Base-by-base conservation (phyloP, 2,888 invertebrate species). In the Papilio demoleus region DNA sequence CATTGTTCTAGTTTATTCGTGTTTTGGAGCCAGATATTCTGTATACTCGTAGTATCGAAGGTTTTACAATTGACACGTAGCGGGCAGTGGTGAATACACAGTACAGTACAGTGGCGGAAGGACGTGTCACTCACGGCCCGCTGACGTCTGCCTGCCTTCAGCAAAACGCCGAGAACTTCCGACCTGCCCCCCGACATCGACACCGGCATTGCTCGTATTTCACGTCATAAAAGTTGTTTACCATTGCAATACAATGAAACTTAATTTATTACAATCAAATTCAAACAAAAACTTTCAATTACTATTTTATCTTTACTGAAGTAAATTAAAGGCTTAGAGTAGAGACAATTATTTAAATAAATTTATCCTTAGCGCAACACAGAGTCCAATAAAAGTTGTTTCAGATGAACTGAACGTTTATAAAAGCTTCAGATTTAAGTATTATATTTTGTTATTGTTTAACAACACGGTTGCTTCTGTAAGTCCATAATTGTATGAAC, bases 91-190 rank as follows among this genome's bases (percentile, higher is more conserved):
- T 64, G 69, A 65, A 67, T 72, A 70, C 70, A 63, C 71, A 73
- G 83, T 83, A 82, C 75, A 71, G 81, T 64, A 36, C 64, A 56
- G 77, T 75, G 77, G 81, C 89, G 91, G 90, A 92, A 91, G 91
- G 90, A 90, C 87, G 82, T 87, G 88, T 88, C 91, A 88, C 85
- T 88, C 87, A 82, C 81, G 81, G 78, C 77, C 77, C 81, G 79
- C 83, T 83, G 86, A 84, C 84, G 88, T 78, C 81, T 84, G 87
- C 87, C 80, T 85, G 88, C 88, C 86, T 88, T 88, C 88, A 86
- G 86, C 79, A 73, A 76, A 81, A 79, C 84, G 84, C 82, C 81
- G 79, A 78, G 78, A 81, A 84, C 81, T 89, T 89, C 89, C 89
- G 89, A 89, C 87, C 85, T 88, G 85, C 82, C 84, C 86, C 82